A percentile compares a stretch with the other conserved stretches of the same genome.
These are phyloP conservation scores for Lycophotia porphyrea DNA, from an alignment of 2,888 invertebrate genomes.

Conservation along the genomic window DNA sequence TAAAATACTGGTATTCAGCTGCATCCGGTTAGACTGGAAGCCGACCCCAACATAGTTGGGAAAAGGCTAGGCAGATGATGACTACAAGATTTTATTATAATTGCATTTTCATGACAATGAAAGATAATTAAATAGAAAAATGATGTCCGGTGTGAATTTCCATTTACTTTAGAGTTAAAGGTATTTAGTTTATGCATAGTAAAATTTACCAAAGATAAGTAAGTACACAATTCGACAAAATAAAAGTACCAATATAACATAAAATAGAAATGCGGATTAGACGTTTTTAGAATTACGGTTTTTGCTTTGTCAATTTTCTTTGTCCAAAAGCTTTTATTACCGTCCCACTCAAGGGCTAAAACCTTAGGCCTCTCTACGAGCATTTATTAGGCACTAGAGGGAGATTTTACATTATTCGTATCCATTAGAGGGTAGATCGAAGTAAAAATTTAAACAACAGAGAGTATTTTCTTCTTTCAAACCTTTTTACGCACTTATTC, in stretches of 20 bases:
- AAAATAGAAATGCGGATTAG: conserved; percentile 24
- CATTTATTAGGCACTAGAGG: conserved; percentile 55
- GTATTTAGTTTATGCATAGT: not conserved
- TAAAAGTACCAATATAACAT: conserved; percentile 3
- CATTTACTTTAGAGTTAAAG: not conserved
- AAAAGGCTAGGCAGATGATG: too few relatives aligned
- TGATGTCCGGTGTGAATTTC: not conserved
- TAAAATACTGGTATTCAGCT: too few relatives aligned
- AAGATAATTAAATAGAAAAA: too few relatives aligned
- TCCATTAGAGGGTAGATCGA: conserved; percentile 44
- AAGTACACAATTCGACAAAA: not conserved
- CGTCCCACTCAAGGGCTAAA: conserved; percentile 37
- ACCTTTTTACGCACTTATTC: conserved; percentile 35
- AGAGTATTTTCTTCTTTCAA: conserved; percentile 30
- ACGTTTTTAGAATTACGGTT: conserved; percentile 29
- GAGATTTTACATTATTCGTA: conserved; percentile 52
- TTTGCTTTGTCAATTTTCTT: conserved; percentile 58
- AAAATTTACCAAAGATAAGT: not conserved
- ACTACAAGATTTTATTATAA: not conserved
- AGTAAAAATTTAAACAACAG: conserved; percentile 32
- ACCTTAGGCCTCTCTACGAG: conserved; percentile 46
- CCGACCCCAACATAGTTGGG: too few relatives aligned
- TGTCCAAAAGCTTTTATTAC: conserved; percentile 58
- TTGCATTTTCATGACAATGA: not conserved
- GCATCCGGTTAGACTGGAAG: too few relatives aligned